Evolutionary conservation across 1,140 invertebrate species (phyloP).

Genomic region (Copidosoma floridanum): DNA sequence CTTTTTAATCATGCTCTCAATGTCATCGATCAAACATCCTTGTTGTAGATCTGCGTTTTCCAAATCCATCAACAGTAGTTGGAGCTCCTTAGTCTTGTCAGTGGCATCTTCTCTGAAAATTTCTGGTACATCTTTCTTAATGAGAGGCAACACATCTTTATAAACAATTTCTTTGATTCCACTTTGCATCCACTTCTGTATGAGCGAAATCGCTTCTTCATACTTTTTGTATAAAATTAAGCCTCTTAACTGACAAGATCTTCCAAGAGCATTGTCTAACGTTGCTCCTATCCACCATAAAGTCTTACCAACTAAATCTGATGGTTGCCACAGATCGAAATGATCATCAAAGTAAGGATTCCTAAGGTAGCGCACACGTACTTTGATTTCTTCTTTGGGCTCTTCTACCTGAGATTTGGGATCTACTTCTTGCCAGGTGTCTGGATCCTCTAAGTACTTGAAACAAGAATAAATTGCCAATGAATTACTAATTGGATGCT

Average conservation of each 20-base stretch:
- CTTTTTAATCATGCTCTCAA: slow-evolving; percentile 58
- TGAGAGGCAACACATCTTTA: slow-evolving; percentile 51
- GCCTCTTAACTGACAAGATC: slow-evolving; percentile 70
- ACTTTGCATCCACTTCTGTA: slow-evolving; percentile 44
- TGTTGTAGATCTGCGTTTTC: slow-evolving; percentile 27
- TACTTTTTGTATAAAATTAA: slow-evolving; percentile 69
- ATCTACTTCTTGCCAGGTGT: slow-evolving; percentile 55
- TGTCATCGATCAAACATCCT: slow-evolving; percentile 47
- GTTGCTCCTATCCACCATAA: slow-evolving; percentile 63
- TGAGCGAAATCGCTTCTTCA: slow-evolving; percentile 55
- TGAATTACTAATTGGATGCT: slow-evolving; percentile 68
- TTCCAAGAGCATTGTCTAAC: slow-evolving; percentile 57
- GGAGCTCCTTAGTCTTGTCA: slow-evolving; percentile 1
- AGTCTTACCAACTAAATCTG: slow-evolving; percentile 76
- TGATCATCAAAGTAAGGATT: slow-evolving; percentile 85
- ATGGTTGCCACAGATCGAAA: slow-evolving; percentile 74
- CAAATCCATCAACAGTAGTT: background rate
- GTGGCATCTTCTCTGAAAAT: slow-evolving; percentile 44
- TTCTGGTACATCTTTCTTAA: slow-evolving; percentile 40
- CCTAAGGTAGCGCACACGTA: slow-evolving; percentile 75
- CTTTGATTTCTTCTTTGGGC: slow-evolving; percentile 67
- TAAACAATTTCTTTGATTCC: slow-evolving; percentile 44
- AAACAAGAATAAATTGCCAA: slow-evolving; percentile 75
- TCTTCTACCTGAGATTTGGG: slow-evolving; percentile 46
- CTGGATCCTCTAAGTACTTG: slow-evolving; percentile 67